These are phyloP conservation scores for Fragum fragum DNA, from an alignment of 2,888 invertebrate species.

Conservation along the genomic window DNA sequence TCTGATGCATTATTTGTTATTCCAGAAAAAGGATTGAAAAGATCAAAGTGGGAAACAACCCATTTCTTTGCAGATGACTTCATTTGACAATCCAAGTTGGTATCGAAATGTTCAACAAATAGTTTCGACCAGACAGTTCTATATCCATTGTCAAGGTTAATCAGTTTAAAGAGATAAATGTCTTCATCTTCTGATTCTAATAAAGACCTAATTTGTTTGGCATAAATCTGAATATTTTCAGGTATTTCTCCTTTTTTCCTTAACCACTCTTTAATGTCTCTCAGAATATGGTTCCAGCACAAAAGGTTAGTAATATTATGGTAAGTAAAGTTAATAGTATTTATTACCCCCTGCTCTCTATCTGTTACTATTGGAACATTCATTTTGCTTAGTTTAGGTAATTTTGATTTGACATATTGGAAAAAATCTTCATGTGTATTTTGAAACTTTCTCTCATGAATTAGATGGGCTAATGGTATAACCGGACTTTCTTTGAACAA, in stretches of 20 bases:
- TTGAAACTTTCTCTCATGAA: conserved; percentile 35
- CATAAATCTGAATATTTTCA: conserved; percentile 8
- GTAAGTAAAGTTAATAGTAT: too few relatives aligned
- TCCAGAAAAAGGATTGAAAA: conserved; percentile 42
- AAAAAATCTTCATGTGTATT: conserved; percentile 33
- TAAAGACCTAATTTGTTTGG: neutral
- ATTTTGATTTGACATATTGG: conserved; percentile 2
- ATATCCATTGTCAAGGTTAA: too few relatives aligned
- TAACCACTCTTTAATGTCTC: conserved; percentile 16
- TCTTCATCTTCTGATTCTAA: conserved; percentile 1
- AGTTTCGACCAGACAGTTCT: neutral
- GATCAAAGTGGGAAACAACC: conserved; percentile 32
- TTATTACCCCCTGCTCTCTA: conserved; percentile 7
- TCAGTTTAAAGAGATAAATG: neutral
- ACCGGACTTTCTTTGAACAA: conserved; percentile 26
- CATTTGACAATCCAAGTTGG: conserved; percentile 9
- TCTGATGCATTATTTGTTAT: conserved; percentile 44
- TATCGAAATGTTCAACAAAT: conserved; percentile 32
- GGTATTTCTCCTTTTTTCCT: neutral
- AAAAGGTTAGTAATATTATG: too few relatives aligned
- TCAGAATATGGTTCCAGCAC: conserved; percentile 31
- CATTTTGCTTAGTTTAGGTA: neutral
- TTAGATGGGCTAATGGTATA: conserved; percentile 11
- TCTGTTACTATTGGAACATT: conserved; percentile 9
- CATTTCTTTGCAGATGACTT: conserved; percentile 1